Evolutionary conservation across 2,113 vertebrate species (phyloP).

Genomic region (Cheirogaleus medius): DNA sequence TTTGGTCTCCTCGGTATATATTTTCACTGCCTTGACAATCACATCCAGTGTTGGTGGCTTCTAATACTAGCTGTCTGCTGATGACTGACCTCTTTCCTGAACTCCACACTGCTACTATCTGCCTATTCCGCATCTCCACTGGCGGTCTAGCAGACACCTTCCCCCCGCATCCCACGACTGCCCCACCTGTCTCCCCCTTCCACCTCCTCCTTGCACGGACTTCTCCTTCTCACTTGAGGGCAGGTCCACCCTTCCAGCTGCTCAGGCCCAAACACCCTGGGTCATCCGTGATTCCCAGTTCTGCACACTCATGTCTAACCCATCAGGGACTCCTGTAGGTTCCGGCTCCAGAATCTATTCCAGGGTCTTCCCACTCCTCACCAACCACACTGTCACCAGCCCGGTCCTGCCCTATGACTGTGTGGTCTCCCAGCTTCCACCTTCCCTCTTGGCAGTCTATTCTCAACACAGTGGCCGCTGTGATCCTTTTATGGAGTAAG

Average conservation of each 20-base stretch:
- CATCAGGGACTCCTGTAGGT: accelerated
- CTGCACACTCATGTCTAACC: accelerated
- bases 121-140: not conserved
- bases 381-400: not conserved
- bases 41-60: not conserved
- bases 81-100: not conserved
- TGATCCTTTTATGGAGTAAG: not conserved
- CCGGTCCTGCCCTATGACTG: no score
- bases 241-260: not conserved
- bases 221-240: no score
- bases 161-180: accelerated
- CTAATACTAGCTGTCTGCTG: not conserved
- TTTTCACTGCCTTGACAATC: not conserved
- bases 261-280: not conserved
- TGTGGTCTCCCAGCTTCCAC: accelerated
- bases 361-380: not conserved
- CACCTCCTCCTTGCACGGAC: no score
- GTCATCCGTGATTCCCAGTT: accelerated
- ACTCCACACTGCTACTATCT: not conserved
- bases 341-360: not conserved
- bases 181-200: not conserved
- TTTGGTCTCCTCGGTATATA: not conserved
- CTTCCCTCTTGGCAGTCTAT: no score
- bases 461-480: not conserved
- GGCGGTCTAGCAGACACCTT: not conserved